Evolutionary conservation across 2,113 vertebrate species (phyloP).

Genomic region (Hemiscyllium ocellatum): DNA sequence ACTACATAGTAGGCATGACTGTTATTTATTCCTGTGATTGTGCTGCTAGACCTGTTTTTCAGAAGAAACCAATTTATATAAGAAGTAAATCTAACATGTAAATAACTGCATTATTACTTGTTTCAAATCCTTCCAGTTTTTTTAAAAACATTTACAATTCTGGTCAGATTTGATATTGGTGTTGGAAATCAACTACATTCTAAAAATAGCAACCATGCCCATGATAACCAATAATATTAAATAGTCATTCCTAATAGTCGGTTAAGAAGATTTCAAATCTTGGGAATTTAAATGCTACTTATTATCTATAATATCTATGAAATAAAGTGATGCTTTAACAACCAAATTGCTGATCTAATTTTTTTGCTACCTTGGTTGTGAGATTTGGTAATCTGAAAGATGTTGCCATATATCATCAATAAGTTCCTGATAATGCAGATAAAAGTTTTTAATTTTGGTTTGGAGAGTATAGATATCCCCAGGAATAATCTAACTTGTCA

Average conservation of each 20-base stretch:
- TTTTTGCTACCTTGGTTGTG: neutral
- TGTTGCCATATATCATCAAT: neutral
- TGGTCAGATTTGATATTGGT: neutral
- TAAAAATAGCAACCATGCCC: neutral
- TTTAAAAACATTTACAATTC: neutral
- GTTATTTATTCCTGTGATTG: neutral
- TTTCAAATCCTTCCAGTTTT: neutral
- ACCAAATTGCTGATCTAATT: neutral
- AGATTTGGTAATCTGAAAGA: neutral
- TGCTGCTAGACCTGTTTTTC: neutral
- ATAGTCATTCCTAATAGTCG: neutral
- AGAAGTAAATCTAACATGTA: neutral
- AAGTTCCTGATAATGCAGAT: neutral
- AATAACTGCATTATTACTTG: neutral
- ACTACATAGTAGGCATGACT: neutral
- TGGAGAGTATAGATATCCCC: neutral
- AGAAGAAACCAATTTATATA: neutral
- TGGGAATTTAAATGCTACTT: neutral
- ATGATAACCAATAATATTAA: neutral
- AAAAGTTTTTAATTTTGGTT: neutral
- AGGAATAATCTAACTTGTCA: neutral
- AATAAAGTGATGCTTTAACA: neutral
- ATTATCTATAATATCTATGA: neutral
- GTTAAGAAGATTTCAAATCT: neutral
- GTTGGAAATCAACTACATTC: conserved; percentile 18